Evolutionary conservation across 2,113 vertebrate species (phyloP), one percentile per base, ranked within the genome.

Genomic region (Geococcyx californianus): DNA sequence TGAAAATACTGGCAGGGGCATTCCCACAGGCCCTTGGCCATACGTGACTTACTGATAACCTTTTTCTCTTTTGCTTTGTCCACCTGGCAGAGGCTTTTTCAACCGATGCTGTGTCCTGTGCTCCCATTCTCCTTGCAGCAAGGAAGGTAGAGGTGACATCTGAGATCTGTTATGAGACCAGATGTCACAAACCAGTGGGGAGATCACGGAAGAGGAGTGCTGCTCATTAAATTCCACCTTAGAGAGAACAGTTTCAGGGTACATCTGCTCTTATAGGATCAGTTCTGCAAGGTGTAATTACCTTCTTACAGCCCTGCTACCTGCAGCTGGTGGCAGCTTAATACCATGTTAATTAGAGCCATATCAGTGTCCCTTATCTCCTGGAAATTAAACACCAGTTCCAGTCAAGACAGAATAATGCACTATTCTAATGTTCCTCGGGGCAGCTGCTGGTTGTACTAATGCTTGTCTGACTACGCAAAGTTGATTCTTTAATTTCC

Each of bases 401-500:
- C 52, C 79, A 84, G 47, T 63, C 47, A 28, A 59, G 62, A 31
- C 40, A 62, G 63, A 75, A 2, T 1, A 44, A 9, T 11, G 9
- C 10, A 9, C 4, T 62, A 1, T 45, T 62, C 9, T 44, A 0
- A 33, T 10, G 51, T 45, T 49, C 55, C 44, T 66, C 7, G 2
- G 31, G 67, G 29, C 52, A 52, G 40, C 10, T 59, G 28, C 20
- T 45, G 12, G 16, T 60, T 69, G 58, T 18, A 10, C 31, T 45
- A 31, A 7, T 40, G 29, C 74, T 77, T 34, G 0, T 78, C 78
- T 83, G 40, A 28, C 33, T 34, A 6, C 36, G 5, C 10, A 7
- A 25, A 59, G 74, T 93, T 90, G 58, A 68, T 94, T 98, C 98
- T 97, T 99, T 99, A 98, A 99, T 98, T 94, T 36, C 13, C 59